Evolutionary conservation across 1,140 invertebrate genomes (phyloP).

Genomic region (Akabosia matsudoensis): DNA sequence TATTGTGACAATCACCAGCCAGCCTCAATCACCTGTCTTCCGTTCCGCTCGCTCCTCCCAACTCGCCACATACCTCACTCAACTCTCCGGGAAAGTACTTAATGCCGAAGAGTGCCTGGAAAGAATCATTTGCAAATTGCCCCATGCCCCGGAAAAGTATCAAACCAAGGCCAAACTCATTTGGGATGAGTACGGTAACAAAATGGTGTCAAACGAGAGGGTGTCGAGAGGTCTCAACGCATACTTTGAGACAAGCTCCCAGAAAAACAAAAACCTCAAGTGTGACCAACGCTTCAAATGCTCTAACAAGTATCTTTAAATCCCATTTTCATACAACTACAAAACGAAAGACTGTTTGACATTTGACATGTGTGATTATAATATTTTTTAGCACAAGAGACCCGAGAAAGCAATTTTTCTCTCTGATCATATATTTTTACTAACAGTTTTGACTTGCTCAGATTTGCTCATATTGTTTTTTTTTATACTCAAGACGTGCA

Average conservation of each 20-base stretch:
- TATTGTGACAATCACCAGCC: conserved; percentile 37
- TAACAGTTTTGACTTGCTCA: no score
- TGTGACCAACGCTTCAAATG: conserved; percentile 46
- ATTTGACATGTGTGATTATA: no score
- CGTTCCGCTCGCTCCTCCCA: not conserved
- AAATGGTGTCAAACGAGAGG: conserved; percentile 23
- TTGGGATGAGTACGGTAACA: conserved; percentile 41
- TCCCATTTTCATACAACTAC: not conserved
- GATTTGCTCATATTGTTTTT: not conserved
- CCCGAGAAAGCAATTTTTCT: no score
- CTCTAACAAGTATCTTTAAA: conserved; percentile 42
- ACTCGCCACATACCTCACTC: conserved; percentile 23
- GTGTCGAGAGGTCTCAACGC: conserved; percentile 38
- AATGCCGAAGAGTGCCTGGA: conserved; percentile 45
- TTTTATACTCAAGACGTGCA: not conserved
- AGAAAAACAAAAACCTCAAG: conserved; percentile 36
- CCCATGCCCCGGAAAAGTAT: conserved; percentile 37
- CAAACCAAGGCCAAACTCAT: conserved; percentile 39
- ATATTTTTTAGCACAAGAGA: no score
- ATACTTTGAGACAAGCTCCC: conserved; percentile 36
- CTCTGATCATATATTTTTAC: no score
- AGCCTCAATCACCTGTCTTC: not conserved
- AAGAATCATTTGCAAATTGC: conserved; percentile 44
- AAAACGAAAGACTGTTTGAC: not conserved
- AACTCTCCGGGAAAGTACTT: conserved; percentile 35